These are phyloP conservation scores for Tenthredo livida DNA, from an alignment of 2,888 invertebrate genomes.

Conservation along the genomic window DNA sequence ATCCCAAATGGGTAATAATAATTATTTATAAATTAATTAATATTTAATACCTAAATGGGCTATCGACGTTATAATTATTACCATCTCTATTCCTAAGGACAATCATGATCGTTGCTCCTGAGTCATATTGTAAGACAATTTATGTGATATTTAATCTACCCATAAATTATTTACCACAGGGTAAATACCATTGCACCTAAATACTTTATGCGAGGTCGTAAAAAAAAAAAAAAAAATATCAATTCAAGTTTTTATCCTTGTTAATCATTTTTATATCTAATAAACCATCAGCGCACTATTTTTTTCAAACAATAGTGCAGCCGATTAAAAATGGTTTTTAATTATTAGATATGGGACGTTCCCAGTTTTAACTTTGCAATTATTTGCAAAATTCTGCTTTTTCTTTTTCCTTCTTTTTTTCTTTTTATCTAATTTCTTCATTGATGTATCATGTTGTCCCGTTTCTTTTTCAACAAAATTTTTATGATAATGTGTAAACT, in stretches of 20 bases:
- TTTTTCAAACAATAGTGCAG: slow-evolving; percentile 4
- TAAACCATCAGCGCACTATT: neutral
- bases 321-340: slow-evolving; percentile 14
- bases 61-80: slow-evolving; percentile 41
- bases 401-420: neutral
- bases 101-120: slow-evolving; percentile 55
- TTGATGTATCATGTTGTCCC: neutral
- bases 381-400: neutral
- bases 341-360: neutral
- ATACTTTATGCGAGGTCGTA: slow-evolving; percentile 8
- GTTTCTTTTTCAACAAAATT: neutral
- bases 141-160: slow-evolving; percentile 54
- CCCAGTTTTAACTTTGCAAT: slow-evolving; percentile 2
- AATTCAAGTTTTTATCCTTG: slow-evolving; percentile 20
- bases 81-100: slow-evolving; percentile 53
- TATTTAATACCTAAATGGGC: slow-evolving; percentile 44
- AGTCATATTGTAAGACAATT: slow-evolving; percentile 54
- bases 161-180: slow-evolving; percentile 32
- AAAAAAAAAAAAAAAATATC: neutral
- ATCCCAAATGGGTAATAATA: neutral
- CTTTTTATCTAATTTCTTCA: neutral
- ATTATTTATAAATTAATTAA: slow-evolving; percentile 38
- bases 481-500: neutral
- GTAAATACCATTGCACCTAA: slow-evolving; percentile 26
- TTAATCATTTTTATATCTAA: slow-evolving; percentile 34